Evolutionary conservation across 1,140 invertebrate genomes (phyloP), one percentile per base, ranked within the genome.

Genomic region (Polyergus mexicanus): DNA sequence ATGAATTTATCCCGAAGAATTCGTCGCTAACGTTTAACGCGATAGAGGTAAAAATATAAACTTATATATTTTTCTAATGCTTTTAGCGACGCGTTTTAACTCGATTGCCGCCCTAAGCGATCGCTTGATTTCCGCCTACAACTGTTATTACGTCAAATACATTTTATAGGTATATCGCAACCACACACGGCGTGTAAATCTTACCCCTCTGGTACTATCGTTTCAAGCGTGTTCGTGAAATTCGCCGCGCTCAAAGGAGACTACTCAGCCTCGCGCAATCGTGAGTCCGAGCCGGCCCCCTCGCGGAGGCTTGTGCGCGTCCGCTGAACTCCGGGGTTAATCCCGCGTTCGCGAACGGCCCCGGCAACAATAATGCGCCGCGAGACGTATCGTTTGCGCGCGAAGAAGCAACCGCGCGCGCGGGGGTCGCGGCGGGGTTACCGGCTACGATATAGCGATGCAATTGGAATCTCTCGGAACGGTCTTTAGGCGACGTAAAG

Each of bases 401-500:
- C 62, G 60, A 13, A 10, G 51, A 41, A 16, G 72, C 32, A 11
- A 16, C 25, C 16, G 25, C 28, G 54, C 28, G 32, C 38, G 76
- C 76, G 51, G 25, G 8, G 74, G 75, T 65, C 75, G 65, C 77
- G 77, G 32, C 47, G 51, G 19, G 77, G 16, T 69, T 51, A 44
- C 35, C 44, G 11, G 51, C 66, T 81, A 83, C n/a, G 25, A 58
- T 32, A 32, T 32, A 32, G 54, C 54, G 78, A 44, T 69, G 68
- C 78, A 72, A 83, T 83, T 83, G 78, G 78, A 83, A 83, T 83
- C 78, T 60, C 68, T 60, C 68, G 54, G 38, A 32, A 72, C 68
- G 78, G 78, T 83, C 78, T 83, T 83, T 83, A 83, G 78, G 78
- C 68, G 68, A 83, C 68, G 78, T 83, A 83, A 83, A 83, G 78